Evolutionary conservation across 2,113 vertebrate species (phyloP), one percentile per base, ranked within the genome.

Genomic region (Equus quagga): DNA sequence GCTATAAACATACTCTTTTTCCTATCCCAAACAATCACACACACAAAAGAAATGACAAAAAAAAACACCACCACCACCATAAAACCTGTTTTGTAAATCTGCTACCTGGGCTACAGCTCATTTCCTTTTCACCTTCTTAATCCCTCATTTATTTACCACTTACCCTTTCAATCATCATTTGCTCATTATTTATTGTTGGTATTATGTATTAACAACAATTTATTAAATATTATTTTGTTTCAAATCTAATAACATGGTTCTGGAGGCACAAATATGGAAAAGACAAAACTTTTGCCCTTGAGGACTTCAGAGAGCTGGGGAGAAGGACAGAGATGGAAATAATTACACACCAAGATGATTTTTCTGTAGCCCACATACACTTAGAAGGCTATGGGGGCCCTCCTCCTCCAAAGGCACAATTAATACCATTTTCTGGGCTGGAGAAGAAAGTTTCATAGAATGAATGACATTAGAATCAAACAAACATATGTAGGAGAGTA

Each of bases 171-270:
- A 13, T 78, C n/a, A n/a, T 96, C 80, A 36, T 62, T 89, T 76
- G 64, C 19, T 92, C 2, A 73, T 78, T 95, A 85, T 18, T 46
- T 72, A 64, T 44, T 86, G 6, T 69, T 86, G 10, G 26, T 72
- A 80, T 49, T 31, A 83, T 41, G 5, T 73, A 56, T 36, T 36
- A 80, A 80, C 28, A 81, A 64, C 6, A 51, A 64, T 65, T 31
- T 69, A 62, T 70, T 86, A 56, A 78, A 91, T 91, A 83, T 56
- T 84, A 33, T 31, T 97, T 78, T 83, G n/a, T 41, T 91, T 97
- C 18, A 70, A 60, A 95, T 41, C 67, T 65, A 81, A 62, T 89
- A n/a, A 28, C 28, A 80, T 31, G 36, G 44, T 33, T 90, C 49
- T 21, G 36, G 54, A 94, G 23, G 51, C 8, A 91, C 4, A 88